phyloP scores from a whole-genome alignment of 2,888 invertebrate genomes.

The Torymus texanus region DNA sequence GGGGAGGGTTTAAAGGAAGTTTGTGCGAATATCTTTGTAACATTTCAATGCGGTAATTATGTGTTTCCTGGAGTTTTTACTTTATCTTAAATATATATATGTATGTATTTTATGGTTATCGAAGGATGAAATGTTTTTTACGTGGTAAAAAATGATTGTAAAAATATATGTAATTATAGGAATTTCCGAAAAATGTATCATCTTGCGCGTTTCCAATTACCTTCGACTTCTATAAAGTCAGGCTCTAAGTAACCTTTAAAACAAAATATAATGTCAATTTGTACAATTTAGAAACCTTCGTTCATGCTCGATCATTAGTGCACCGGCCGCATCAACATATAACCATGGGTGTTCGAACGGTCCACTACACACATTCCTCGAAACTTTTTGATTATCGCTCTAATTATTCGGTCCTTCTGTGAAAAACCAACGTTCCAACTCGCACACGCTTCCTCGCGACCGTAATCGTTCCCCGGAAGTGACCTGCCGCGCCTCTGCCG shows the following conservation, averaged over 20 bases:
- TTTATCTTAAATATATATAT: no score
- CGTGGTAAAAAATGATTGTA: no score
- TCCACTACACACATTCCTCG: conserved; percentile 1
- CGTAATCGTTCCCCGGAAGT: conserved; percentile 43
- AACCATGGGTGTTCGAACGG: conserved; percentile 11
- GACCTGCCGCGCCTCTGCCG: not conserved
- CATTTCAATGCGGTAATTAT: no score
- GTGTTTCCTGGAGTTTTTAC: no score
- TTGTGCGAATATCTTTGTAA: no score
- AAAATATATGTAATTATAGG: no score
- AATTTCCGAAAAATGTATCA: no score
- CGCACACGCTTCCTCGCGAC: not conserved
- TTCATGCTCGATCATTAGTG: not conserved
- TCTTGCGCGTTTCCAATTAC: no score
- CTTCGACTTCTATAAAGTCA: no score
- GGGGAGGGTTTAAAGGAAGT: no score
- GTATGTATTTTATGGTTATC: no score
- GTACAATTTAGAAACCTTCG: conserved; percentile 16
- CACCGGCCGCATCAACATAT: conserved; percentile 29
- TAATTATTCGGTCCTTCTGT: conserved; percentile 18
- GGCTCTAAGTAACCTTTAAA: not conserved
- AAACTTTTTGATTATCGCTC: conserved; percentile 3
- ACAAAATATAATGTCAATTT: not conserved
- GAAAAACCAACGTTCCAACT: conserved; percentile 18
- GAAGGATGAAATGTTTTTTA: no score